Evolutionary conservation across 1,140 invertebrate genomes (phyloP), one percentile per base, ranked within the genome.

Genomic region (Drosophila simulans): DNA sequence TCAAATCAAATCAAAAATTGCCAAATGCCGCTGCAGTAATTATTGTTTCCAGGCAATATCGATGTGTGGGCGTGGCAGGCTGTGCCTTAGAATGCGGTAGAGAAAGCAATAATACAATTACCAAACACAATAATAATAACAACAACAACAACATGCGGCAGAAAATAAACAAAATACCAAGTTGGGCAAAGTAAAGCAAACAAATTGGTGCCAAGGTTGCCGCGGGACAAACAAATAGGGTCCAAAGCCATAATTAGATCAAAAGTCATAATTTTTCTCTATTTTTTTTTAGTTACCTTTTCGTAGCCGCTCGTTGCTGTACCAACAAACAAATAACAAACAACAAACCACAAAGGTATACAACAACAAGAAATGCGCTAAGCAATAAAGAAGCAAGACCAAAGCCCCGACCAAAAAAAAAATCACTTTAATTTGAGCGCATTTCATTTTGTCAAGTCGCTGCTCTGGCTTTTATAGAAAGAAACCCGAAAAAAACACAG

Each of bases 181-280:
- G 39, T 35, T n/a, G 39, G 8, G 57, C 31, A 51, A 39, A 76
- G 37, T 52, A 58, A 58, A 42, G 34, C 42, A 45, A 75, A 27
- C 42, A 43, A 86, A 85, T 81, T 56, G 64, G 82, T 80, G 82
- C 83, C 78, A 86, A 86, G 82, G 82, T 80, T 85, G 82, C 25
- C 73, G 56, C 81, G 49, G 84, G 72, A 68, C 77, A 77, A 83
- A 64, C 53, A 66, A 66, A 66, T 65, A 66, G 64, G 45, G 64
- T 66, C 60, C 65, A 71, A 68, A 82, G 70, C 64, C 78, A 82
- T 82, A 86, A 86, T 88, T 86, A 86, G 82, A 86, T 86, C 82
- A 86, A 83, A 69, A 88, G 83, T 86, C 83, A 88, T 86, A 82
- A 88, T 86, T 86, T 86, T 76, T 73, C 72, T 86, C 63, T 66